Evolutionary conservation across 2,113 vertebrate species (phyloP).

Genomic region (Psilopogon haemacephalus): DNA sequence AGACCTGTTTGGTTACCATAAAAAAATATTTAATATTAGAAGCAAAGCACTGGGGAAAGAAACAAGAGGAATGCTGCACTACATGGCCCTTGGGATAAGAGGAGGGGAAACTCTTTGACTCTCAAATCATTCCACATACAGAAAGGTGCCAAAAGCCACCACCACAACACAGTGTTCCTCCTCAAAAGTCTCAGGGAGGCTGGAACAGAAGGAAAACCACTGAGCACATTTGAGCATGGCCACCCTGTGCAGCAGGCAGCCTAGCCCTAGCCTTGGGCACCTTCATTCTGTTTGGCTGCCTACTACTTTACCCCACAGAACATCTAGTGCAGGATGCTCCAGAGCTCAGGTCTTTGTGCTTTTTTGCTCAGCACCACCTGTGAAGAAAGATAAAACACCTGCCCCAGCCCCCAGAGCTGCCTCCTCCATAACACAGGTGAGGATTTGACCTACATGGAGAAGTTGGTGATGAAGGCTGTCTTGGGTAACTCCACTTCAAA

Average conservation of each 20-base stretch:
- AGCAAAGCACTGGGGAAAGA: neutral
- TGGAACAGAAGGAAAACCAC: neutral
- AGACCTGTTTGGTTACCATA: conserved; percentile 73
- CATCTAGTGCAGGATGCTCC: neutral
- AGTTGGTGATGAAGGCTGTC: conserved; percentile 92
- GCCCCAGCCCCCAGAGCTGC: neutral
- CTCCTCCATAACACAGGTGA: neutral
- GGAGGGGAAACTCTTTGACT: neutral
- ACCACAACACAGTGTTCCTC: neutral
- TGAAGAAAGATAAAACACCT: neutral
- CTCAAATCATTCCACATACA: neutral
- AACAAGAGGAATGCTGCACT: neutral
- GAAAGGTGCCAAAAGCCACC: neutral
- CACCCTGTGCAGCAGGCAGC: neutral
- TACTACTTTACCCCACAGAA: neutral
- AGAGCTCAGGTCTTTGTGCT: neutral
- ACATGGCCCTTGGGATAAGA: neutral
- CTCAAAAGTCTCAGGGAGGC: neutral
- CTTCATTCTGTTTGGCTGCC: neutral
- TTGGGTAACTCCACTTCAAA: conserved; percentile 91
- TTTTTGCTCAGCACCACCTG: neutral
- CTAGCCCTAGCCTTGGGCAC: neutral
- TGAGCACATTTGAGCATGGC: rapidly evolving
- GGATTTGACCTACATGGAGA: conserved; percentile 83
- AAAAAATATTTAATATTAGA: neutral